phyloP scores from a whole-genome alignment of 2,888 invertebrate species.

The Furcula furcula region DNA sequence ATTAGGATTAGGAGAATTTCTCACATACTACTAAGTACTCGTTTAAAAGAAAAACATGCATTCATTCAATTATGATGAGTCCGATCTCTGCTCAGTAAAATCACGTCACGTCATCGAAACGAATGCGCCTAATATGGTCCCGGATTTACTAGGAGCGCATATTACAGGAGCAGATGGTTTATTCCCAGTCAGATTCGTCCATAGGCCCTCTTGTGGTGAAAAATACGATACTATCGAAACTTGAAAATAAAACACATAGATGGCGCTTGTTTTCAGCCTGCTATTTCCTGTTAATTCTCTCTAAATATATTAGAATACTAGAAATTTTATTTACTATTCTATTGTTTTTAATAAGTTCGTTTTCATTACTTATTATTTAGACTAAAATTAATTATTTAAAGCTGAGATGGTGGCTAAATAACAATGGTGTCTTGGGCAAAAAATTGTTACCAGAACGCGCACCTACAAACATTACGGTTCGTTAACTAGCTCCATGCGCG shows the following conservation, averaged over 20 bases:
- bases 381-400: neutral
- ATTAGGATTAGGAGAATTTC: too few relatives aligned
- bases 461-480: conserved; percentile 23
- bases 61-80: too few relatives aligned
- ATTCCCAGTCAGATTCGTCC: conserved; percentile 11
- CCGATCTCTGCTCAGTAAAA: too few relatives aligned
- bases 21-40: too few relatives aligned
- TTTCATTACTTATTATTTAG: too few relatives aligned
- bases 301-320: too few relatives aligned
- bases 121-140: conserved; percentile 72
- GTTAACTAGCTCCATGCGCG: conserved; percentile 23
- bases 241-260: conserved; percentile 20
- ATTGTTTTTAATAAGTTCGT: too few relatives aligned
- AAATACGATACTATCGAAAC: conserved; percentile 14
- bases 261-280: conserved; percentile 32
- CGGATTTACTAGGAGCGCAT: conserved; percentile 65
- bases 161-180: conserved; percentile 31
- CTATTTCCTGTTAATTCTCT: too few relatives aligned
- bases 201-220: conserved; percentile 45
- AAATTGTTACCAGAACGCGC: conserved; percentile 4
- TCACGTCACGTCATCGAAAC: conserved; percentile 25
- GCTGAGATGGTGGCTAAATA: neutral
- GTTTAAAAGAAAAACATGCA: too few relatives aligned
- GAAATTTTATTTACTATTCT: too few relatives aligned
- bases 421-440: neutral